phyloP scores from a whole-genome alignment of 1,140 invertebrate species.

The Brachionus manjavacas region DNA sequence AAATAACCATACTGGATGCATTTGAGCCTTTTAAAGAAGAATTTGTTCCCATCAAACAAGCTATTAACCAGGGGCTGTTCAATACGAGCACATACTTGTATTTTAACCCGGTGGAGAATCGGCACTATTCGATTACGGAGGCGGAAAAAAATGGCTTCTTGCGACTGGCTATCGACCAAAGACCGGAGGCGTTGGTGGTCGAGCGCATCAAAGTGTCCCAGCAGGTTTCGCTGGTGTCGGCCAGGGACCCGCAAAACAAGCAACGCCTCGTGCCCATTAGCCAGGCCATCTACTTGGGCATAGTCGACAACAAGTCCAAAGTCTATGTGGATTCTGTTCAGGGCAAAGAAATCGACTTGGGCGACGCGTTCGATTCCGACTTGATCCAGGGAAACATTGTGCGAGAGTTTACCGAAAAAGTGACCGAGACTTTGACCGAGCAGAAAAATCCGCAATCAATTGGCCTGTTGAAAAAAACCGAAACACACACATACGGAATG shows the following conservation, averaged over 20 bases:
- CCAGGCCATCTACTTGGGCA: slow-evolving; percentile 17
- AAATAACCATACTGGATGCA: slow-evolving; percentile 28
- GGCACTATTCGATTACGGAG: background rate
- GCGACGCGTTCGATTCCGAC: slow-evolving; percentile 3
- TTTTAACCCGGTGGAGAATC: background rate
- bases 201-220: background rate
- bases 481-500: background rate
- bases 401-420: slow-evolving; percentile 19
- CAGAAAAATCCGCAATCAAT: slow-evolving; percentile 7
- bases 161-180: slow-evolving; percentile 14
- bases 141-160: background rate
- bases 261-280: background rate
- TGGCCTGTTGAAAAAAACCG: slow-evolving; percentile 3
- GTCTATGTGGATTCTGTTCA: background rate
- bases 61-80: slow-evolving; percentile 18
- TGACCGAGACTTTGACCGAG: slow-evolving; percentile 26
- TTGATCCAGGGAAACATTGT: background rate
- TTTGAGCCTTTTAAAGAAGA: background rate
- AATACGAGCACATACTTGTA: slow-evolving; percentile 26
- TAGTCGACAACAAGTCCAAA: background rate
- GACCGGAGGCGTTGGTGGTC: slow-evolving; percentile 7
- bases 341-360: background rate
- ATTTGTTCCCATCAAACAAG: slow-evolving; percentile 30
- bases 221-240: background rate
- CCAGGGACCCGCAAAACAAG: background rate